Base-by-base conservation (phyloP, 1,140 invertebrate species). In the Drosophila leontia region DNA sequence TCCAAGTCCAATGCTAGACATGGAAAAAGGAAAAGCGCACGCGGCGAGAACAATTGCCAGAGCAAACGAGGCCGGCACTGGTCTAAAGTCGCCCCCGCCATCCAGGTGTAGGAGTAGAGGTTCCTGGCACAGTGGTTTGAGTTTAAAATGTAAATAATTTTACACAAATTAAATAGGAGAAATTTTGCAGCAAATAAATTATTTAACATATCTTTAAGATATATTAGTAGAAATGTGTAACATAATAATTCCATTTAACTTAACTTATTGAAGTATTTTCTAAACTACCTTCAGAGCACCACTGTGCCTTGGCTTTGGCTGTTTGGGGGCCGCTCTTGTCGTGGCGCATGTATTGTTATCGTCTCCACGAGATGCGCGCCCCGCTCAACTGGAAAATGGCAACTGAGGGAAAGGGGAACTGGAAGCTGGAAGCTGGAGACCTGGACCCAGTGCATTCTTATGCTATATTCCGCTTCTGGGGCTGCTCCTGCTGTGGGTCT, bases 321-420 rank as follows among this genome's bases (percentile, higher is more conserved):
- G 61, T 39, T 50, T 34, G 53, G 47, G 29, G 42, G 23, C 50
- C 48, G n/a, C 55, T 23, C 45, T 64, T 57, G 82, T 87, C 84
- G 72, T 87, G 84, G 84, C 84, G 80, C 80, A 87, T 61, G 74
- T 90, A 84, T 88, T 88, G 85, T 88, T 88, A 88, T 88, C 84
- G 69, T 37, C 62, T 55, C 32, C 51, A 56, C 62, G 61, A 87
- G 75, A 88, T 80, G 80, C 53, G 61, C 75, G 51, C 55, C 17
- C 50, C 48, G 59, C 48, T 75, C 34, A n/a, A 59, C 76, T 47
- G 78, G 69, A 58, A 42, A 55, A 55, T 55, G 53, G 53, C 19
- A 51, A 51, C 29, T 7, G 12, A 0, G 5, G 5, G 13, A 15
- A 39, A 17, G 19, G 4, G 23, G 23, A 34, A 41, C 34, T 34